A percentile compares a stretch with the other conserved stretches of the same genome.
These are phyloP conservation scores for Cephus nigrinus DNA, from an alignment of 2,888 invertebrate species.

Conservation along the genomic window DNA sequence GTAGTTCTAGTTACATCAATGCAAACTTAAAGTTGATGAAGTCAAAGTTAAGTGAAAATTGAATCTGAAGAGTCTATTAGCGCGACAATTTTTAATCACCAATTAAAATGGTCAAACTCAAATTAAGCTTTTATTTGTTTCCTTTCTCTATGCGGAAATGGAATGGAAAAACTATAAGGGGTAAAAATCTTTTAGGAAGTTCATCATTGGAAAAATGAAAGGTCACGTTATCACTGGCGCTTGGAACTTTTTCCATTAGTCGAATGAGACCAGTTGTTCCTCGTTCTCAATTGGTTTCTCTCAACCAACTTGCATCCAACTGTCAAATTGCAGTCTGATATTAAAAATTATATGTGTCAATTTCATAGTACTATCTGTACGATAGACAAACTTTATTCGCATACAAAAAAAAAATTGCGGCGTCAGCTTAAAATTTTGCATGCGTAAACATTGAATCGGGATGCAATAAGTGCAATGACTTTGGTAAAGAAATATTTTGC, in stretches of 20 bases:
- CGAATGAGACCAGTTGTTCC: not conserved
- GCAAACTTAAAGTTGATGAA: not conserved
- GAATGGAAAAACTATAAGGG: not conserved
- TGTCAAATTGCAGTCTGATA: not conserved
- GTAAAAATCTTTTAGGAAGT: slow-evolving; percentile 24
- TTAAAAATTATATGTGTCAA: not conserved
- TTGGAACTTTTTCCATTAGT: slow-evolving; percentile 33
- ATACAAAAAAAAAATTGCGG: not conserved
- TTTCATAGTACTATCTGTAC: not conserved
- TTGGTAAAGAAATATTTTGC: not conserved
- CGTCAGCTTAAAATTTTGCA: not conserved
- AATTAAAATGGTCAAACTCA: too few species aligned
- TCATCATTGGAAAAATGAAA: slow-evolving; percentile 45
- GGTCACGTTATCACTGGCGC: slow-evolving; percentile 23
- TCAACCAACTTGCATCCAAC: not conserved
- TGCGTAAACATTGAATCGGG: not conserved
- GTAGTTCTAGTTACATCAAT: not conserved
- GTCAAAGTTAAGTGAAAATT: not conserved
- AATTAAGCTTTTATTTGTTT: not conserved
- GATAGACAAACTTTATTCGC: not conserved
- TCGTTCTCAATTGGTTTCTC: too few species aligned
- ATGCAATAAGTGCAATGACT: not conserved
- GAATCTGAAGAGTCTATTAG: not conserved
- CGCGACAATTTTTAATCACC: not conserved
- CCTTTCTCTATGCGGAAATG: not conserved